Percentiles rank a stretch among this genome's conserved stretches.
Conservation (phyloP, 2,888 invertebrate species). For the Neoitamus cyanurus region DNA sequence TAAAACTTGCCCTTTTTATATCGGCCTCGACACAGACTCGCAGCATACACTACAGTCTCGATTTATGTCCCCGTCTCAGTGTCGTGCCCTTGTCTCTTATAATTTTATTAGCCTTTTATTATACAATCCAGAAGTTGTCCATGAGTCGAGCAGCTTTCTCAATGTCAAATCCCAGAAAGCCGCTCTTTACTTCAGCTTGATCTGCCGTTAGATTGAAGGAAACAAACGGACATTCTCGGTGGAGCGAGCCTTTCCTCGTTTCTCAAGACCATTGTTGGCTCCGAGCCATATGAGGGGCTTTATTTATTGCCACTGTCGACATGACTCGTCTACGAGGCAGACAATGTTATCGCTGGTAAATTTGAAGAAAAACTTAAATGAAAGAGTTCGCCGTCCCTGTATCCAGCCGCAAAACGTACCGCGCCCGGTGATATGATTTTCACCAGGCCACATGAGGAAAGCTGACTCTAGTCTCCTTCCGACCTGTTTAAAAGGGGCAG, state of each 20-base stretch:
- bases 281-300: background rate
- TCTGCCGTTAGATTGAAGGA: background rate
- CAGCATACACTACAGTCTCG: background rate
- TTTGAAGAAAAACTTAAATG: conserved; percentile 18
- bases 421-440: background rate
- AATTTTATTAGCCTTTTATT: conserved; percentile 28
- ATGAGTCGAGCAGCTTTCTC: conserved; percentile 12
- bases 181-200: conserved; percentile 4
- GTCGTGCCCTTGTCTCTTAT: conserved; percentile 11
- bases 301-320: conserved; percentile 31
- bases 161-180: conserved; percentile 15
- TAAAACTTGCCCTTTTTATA: conserved; percentile 1
- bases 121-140: conserved; percentile 3
- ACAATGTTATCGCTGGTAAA: conserved; percentile 6
- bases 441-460: background rate
- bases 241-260: background rate
- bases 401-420: background rate
- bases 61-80: background rate
- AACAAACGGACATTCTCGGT: background rate
- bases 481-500: background rate
- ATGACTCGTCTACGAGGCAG: conserved; percentile 17
- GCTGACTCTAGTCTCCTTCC: background rate
- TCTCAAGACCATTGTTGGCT: background rate
- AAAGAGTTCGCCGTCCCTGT: background rate
- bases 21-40: background rate